These are phyloP conservation scores for Dinocampus coccinellae DNA, from an alignment of 2,888 invertebrate genomes.

Conservation along the genomic window DNA sequence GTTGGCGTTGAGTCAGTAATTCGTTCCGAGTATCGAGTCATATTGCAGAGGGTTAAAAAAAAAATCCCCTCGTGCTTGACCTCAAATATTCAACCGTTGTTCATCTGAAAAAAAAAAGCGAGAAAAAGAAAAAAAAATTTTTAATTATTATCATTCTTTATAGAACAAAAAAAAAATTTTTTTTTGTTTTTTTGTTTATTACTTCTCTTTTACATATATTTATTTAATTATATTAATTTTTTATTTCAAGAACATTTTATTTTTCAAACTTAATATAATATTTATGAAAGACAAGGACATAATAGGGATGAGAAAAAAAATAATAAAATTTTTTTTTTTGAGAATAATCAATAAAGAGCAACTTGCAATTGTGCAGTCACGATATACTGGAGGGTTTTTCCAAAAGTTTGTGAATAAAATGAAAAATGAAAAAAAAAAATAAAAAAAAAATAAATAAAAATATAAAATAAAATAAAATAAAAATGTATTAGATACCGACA, in stretches of 20 bases:
- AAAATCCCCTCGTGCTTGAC: conserved; percentile 1
- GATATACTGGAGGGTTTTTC: not conserved
- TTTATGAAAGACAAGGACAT: no score
- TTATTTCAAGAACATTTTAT: no score
- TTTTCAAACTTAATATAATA: no score
- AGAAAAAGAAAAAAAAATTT: not conserved
- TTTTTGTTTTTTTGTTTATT: not conserved
- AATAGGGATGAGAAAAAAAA: no score
- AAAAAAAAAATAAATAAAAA: not conserved
- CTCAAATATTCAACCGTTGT: conserved; percentile 31
- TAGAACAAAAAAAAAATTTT: not conserved
- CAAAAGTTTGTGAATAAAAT: not conserved
- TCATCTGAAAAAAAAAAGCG: conserved; percentile 38
- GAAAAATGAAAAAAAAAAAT: not conserved
- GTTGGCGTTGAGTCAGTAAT: conserved; percentile 21
- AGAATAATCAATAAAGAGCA: no score
- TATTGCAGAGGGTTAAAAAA: conserved; percentile 5
- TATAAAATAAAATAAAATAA: not conserved
- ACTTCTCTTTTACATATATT: not conserved
- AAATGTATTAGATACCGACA: not conserved
- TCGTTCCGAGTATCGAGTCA: conserved; percentile 21
- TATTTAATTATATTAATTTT: no score
- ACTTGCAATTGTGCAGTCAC: not conserved
- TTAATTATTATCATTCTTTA: not conserved
- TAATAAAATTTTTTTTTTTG: no score